Evolutionary conservation across 2,888 invertebrate genomes (phyloP).

Genomic region (Sisyra nigra): DNA sequence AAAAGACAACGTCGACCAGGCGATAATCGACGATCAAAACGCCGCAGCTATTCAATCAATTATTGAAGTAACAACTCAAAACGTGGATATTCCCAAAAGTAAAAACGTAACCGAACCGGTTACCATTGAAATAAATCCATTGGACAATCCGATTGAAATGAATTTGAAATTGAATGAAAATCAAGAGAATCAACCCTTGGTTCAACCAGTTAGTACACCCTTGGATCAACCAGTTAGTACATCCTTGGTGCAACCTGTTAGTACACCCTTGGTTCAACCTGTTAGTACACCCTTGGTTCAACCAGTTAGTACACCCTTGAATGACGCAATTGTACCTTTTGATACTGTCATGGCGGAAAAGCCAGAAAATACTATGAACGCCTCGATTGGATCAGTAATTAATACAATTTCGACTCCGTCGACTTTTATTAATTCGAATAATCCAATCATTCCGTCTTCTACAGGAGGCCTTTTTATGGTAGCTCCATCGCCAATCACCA

Average conservation of each 20-base stretch:
- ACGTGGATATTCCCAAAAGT: neutral
- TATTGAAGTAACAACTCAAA: conserved; percentile 12
- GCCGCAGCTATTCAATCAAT: conserved; percentile 16
- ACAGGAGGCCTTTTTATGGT: no score
- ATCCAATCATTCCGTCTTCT: no score
- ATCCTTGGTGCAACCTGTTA: no score
- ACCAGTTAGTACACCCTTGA: neutral
- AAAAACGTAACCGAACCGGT: neutral
- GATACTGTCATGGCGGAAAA: neutral
- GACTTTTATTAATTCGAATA: no score
- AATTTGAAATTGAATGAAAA: neutral
- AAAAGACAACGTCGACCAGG: neutral
- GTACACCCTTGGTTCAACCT: neutral
- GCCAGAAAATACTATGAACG: neutral
- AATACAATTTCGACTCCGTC: neutral
- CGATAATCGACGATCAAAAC: conserved; percentile 15
- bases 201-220: neutral
- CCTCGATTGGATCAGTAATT: neutral
- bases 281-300: neutral
- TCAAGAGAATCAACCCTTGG: neutral
- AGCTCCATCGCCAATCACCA: no score
- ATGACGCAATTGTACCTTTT: neutral
- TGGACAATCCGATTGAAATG: neutral
- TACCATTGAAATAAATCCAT: neutral
- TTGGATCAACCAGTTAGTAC: neutral